Evolutionary conservation across 1,140 invertebrate species (phyloP).

Genomic region (Lepidotrigona ventralis): DNA sequence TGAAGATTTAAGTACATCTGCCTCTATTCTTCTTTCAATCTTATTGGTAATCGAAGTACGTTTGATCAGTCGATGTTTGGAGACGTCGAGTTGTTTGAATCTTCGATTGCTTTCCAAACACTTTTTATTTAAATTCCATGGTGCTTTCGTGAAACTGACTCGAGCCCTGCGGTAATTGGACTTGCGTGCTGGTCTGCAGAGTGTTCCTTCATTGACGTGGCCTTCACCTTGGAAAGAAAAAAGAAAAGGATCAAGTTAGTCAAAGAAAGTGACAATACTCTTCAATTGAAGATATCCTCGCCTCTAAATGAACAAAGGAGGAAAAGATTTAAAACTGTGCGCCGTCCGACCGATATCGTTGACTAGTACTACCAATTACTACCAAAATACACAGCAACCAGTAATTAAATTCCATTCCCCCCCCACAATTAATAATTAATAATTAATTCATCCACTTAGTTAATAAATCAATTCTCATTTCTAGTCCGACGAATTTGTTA

Average conservation of each 20-base stretch:
- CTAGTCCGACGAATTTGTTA: no score
- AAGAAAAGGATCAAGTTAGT: not conserved
- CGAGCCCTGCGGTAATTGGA: not conserved
- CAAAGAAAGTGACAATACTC: not conserved
- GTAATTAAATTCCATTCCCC: no score
- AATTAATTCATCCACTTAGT: no score
- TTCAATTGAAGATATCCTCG: not conserved
- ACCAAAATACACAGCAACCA: no score
- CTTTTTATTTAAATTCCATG: not conserved
- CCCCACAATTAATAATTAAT: no score
- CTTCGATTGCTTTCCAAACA: not conserved
- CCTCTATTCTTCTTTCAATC: no score
- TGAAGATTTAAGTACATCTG: not conserved
- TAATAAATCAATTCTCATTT: no score
- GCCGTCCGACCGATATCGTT: not conserved
- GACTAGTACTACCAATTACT: not conserved
- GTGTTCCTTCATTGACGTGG: not conserved
- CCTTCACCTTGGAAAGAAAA: not conserved
- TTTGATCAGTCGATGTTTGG: no score
- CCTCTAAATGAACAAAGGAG: not conserved
- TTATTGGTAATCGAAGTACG: no score
- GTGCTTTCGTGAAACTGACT: not conserved
- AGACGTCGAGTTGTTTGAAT: no score
- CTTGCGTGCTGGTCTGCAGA: not conserved
- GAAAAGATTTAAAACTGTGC: not conserved